Evolutionary conservation across 2,113 vertebrate species (phyloP), one percentile per base, ranked within the genome.

Genomic region (Bubalus kerabau): DNA sequence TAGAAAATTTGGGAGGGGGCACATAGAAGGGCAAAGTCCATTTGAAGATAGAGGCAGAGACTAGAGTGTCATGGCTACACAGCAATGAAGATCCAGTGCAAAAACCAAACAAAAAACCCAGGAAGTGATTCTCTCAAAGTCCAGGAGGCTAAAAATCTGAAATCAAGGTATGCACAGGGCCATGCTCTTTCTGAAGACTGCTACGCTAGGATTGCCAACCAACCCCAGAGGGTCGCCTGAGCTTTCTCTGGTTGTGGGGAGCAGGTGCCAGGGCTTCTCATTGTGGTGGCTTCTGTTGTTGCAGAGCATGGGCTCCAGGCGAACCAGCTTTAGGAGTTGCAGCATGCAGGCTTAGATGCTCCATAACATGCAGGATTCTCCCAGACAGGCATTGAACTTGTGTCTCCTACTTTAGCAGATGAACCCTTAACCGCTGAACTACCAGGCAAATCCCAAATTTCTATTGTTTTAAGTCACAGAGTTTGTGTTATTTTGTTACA

Each of bases 381-480:
- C 67, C 19, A 0, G 67, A 71, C n/a, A 71, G 19, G 10, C 67
- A 6, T 12, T 71, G n/a, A 71, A 40, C 67, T n/a, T 12, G 10
- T 71, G 64, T 21, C 5, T 71, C 67, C 67, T 40, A 0, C 10
- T 71, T 71, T 40, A 40, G 67, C 67, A 71, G n/a, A 23, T 71
- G 67, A 23, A 71, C 67, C 67, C 19, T 40, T 71, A 40, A 71
- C 67, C 0, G 2, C 67, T 71, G 67, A 40, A 23, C 67, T 40
- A 71, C n/a, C 67, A 40, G 5, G 19, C 67, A 71, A 6, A 71
- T 71, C 67, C 11, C n/a, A 71, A 71, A 40, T 71, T 43, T 59
- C 88, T 26, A 30, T 28, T 60, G 32, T 15, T 48, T 60, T 21
- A 15, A 56, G 87, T 7, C n/a, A 3, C 0, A 2, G 0, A 0